Base-by-base conservation (phyloP, 2,113 vertebrate species). In the Chionis minor region DNA sequence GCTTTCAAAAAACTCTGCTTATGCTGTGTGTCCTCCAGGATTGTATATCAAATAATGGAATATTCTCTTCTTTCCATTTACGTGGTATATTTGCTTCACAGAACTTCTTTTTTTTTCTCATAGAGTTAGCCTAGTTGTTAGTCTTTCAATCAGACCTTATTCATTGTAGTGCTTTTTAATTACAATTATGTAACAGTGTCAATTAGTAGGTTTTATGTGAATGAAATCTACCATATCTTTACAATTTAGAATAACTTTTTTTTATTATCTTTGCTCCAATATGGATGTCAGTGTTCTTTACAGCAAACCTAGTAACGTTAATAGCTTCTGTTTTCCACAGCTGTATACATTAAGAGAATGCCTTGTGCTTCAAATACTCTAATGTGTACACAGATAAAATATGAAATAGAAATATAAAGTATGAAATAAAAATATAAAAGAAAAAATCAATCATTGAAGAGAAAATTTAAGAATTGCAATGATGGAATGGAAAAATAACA, bases 151-250 rank as follows among this genome's bases (percentile, higher is more conserved):
- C 73, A 79, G 30, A 67, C 12, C 28, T 88, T 54, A 40, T 69
- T 88, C 45, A 59, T 89, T 63, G 73, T 40, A 61, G 28, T 58
- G 66, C 19, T 82, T 96, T 86, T 88, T 92, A 92, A 91, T 66
- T 90, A 33, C 42, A 70, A 67, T n/a, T 66, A 67, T 83, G 47
- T 45, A 79, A 44, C 54, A 75, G 86, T 28, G 56, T 8, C 69
- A 96, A 18, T 94, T 86, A 90, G 61, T 58, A 62, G 70, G 5
- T 3, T 82, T 93, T 96, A 47, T 79, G 38, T 51, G 85, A 95
- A 45, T 67, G n/a, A 92, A 92, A 94, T 74, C 35, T 58, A 74
- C 45, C 66, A 9, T 42, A 17, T 42, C 10, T 94, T 90, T 94
- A 49, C 65, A 35, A 72, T 62, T 90, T 94, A 42, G 62, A 35